Base-by-base conservation (phyloP, 2,888 invertebrate species). In the Apantesis nais region DNA sequence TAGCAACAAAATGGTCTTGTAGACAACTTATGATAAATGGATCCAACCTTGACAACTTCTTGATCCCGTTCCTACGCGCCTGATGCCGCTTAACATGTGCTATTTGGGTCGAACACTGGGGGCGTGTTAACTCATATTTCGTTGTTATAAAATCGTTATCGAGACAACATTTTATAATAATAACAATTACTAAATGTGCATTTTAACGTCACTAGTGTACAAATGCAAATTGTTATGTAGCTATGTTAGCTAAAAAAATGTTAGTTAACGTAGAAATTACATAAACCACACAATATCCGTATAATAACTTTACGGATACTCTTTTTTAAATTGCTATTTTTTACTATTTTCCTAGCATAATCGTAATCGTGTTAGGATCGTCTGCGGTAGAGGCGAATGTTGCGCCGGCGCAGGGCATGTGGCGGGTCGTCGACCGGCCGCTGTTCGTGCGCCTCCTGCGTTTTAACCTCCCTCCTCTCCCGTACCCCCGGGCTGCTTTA, bases 391-490 rank as follows among this genome's bases (percentile, higher is more conserved):
- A 89, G 83, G 85, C 92, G 88, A 93, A 90, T 92, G 93, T 88
- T 93, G 92, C 90, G 91, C 90, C 85, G 85, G 91, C 90, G 90
- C 93, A 92, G 92, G 93, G 93, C 92, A 91, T 88, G 91, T 89
- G 89, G 88, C 90, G 90, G 94, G 94, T 94, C 94, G 94, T 92
- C 94, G 94, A 94, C 94, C 93, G 92, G 87, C 91, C 82, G 92
- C 87, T 89, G 92, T 88, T 93, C 93, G 89, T 90, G 92, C 90
- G 92, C 93, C 92, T 93, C 91, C 92, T 93, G 93, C 92, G 93
- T 90, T 92, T 91, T 87, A 89, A 90, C 90, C 91, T 82, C 84
- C 87, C 87, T 82, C 83, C 80, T 79, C 83, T 80, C 83, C 89
- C 88, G 88, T 87, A 86, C 86, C 88, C 85, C 87, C 85, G 78